Conservation (phyloP, 2,888 invertebrate species). For the Cheilosia grossa region DNA sequence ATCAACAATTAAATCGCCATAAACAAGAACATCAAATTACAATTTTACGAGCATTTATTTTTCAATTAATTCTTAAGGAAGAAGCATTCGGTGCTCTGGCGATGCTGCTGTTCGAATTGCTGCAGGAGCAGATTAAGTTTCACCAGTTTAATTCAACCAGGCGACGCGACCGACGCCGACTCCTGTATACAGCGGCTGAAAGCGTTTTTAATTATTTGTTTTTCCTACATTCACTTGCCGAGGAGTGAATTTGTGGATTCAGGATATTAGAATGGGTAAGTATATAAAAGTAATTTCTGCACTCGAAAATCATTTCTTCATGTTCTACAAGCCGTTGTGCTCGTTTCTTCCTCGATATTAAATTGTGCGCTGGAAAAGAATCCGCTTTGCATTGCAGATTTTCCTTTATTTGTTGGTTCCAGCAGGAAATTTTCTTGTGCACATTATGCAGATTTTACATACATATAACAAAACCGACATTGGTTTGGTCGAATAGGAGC, state of each 20-base stretch:
- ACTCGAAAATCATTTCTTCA: slow-evolving; percentile 37
- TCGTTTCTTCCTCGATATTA: slow-evolving; percentile 4
- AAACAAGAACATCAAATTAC: slow-evolving; percentile 70
- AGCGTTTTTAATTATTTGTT: slow-evolving; percentile 71
- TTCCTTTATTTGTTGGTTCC: slow-evolving; percentile 13
- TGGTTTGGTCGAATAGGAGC: too few relatives aligned
- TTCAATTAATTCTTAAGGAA: slow-evolving; percentile 65
- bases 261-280: slow-evolving; percentile 52
- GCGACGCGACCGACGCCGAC: not conserved
- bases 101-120: slow-evolving; percentile 12
- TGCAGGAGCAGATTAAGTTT: slow-evolving; percentile 50
- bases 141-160: slow-evolving; percentile 22
- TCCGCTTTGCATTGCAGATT: slow-evolving; percentile 16
- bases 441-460: slow-evolving; percentile 15
- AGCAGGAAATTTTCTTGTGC: slow-evolving; percentile 12
- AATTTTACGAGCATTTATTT: slow-evolving; percentile 72
- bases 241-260: slow-evolving; percentile 57
- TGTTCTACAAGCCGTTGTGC: slow-evolving; percentile 35
- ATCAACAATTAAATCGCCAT: slow-evolving; percentile 72
- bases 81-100: slow-evolving; percentile 4
- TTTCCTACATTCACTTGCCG: slow-evolving; percentile 46
- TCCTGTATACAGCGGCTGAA: slow-evolving; percentile 2
- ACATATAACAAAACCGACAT: not conserved
- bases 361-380: slow-evolving; percentile 16
- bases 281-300: slow-evolving; percentile 46